phyloP scores from a whole-genome alignment of 2,113 vertebrate genomes.

The Redunca redunca region DNA sequence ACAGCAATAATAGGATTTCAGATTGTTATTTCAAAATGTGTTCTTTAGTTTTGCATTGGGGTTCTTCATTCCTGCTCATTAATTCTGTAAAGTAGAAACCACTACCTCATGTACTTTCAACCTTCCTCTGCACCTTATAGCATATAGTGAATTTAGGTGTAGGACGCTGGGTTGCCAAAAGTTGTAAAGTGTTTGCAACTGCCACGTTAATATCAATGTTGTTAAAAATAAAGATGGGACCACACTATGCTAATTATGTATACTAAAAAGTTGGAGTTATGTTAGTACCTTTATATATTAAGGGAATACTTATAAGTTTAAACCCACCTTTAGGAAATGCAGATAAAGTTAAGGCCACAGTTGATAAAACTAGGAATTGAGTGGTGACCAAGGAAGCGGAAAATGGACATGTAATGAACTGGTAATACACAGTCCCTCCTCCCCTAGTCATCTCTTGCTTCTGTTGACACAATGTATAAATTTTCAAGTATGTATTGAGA shows the following conservation, averaged over 20 bases:
- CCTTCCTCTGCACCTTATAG: neutral
- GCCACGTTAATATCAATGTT: neutral
- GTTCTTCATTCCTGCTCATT: neutral
- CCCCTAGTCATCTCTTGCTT: neutral
- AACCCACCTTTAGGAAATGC: neutral
- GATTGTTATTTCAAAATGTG: neutral
- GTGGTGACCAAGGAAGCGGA: neutral
- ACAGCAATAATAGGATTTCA: neutral
- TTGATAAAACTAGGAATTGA: neutral
- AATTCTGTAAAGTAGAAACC: neutral
- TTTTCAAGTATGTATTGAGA: neutral
- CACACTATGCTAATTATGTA: neutral
- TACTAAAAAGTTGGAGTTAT: neutral
- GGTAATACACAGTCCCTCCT: rapidly evolving
- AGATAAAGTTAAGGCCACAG: too few species aligned
- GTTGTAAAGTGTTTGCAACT: neutral
- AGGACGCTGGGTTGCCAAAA: neutral
- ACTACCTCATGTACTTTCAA: neutral
- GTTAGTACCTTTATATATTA: neutral
- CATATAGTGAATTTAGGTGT: neutral
- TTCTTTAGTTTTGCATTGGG: neutral
- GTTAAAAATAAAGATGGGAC: neutral
- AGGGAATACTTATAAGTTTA: neutral
- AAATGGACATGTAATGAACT: neutral
- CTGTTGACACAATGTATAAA: neutral